Evolutionary conservation across 2,113 vertebrate genomes (phyloP).

Genomic region (Callaeas wilsoni): DNA sequence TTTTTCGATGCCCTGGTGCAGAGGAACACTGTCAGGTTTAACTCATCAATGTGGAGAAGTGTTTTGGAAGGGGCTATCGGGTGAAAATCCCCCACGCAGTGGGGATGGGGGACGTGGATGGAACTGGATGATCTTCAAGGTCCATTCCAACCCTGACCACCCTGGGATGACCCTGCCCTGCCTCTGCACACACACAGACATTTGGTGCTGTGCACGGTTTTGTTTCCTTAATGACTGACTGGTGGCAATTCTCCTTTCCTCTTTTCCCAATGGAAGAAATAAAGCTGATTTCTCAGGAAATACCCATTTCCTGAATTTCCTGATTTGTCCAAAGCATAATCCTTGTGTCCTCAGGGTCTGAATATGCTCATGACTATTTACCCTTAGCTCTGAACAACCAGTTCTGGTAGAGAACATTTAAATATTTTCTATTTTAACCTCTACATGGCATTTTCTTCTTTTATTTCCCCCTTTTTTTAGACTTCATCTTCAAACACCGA

Average conservation of each 20-base stretch:
- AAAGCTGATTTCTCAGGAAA: not conserved
- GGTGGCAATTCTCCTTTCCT: not conserved
- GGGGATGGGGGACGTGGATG: not conserved
- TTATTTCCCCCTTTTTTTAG: rapidly evolving
- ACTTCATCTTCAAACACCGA: not conserved
- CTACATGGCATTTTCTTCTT: not conserved
- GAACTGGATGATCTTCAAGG: rapidly evolving
- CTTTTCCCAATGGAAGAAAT: not conserved
- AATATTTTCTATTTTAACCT: not conserved
- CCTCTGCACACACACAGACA: rapidly evolving
- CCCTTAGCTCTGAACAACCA: not conserved
- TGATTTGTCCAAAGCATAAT: not conserved
- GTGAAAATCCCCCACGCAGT: not conserved
- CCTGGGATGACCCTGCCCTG: not conserved
- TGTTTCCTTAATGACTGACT: not conserved
- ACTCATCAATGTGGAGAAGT: not conserved
- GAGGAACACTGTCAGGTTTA: not conserved
- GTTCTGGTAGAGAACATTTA: not conserved
- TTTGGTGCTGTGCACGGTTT: not conserved
- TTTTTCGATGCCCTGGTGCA: not conserved
- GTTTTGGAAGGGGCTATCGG: not conserved
- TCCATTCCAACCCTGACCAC: not conserved
- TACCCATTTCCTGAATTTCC: not conserved
- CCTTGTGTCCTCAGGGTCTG: not conserved
- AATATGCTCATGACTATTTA: not conserved